phyloP scores from a whole-genome alignment of 2,113 vertebrate species.

The Alexandromys fortis region DNA sequence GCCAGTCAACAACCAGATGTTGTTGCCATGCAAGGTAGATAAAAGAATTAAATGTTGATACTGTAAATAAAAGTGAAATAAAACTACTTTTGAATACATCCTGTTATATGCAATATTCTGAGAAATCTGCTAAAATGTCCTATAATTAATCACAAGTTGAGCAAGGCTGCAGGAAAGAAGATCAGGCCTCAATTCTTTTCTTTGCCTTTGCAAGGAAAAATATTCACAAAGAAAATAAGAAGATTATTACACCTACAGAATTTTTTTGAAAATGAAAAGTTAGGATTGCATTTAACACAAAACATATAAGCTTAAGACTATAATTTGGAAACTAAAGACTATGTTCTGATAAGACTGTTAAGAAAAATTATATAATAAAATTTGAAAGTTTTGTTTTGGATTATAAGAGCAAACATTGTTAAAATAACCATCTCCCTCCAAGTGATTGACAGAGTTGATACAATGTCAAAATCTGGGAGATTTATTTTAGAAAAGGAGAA shows the following conservation, averaged over 20 bases:
- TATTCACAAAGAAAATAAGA: slow-evolving; percentile 23
- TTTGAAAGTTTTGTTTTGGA: background rate
- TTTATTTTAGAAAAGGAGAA: background rate
- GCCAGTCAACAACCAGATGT: background rate
- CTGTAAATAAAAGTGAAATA: background rate
- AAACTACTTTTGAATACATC: background rate
- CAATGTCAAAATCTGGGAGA: background rate
- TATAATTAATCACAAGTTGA: background rate
- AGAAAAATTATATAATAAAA: background rate
- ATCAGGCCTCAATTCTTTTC: background rate
- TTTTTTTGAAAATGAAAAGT: slow-evolving; percentile 9
- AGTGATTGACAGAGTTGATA: background rate
- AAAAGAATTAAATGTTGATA: background rate
- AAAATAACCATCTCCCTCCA: background rate
- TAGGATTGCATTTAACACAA: background rate
- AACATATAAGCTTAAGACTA: background rate
- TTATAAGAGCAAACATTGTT: background rate
- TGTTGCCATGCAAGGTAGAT: background rate
- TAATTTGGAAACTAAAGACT: background rate
- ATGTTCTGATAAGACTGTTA: background rate
- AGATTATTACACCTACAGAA: background rate
- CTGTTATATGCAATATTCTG: background rate
- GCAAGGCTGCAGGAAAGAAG: background rate
- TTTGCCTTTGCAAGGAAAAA: background rate
- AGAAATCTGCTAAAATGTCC: background rate